phyloP scores from a whole-genome alignment of 2,888 invertebrate genomes.

The Seira sanloemensis region DNA sequence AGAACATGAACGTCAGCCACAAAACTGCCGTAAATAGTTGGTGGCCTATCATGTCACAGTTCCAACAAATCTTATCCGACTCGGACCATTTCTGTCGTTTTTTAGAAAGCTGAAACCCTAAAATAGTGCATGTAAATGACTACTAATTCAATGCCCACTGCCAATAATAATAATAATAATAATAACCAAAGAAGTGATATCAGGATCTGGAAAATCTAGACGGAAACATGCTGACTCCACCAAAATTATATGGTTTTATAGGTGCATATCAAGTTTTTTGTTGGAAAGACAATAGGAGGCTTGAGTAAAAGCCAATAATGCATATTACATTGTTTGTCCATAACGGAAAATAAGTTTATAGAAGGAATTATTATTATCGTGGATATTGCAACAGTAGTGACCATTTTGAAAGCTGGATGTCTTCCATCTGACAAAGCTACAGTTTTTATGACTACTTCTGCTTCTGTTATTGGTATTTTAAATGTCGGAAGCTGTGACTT shows the following conservation, averaged over 20 bases:
- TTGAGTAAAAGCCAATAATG: too few species aligned
- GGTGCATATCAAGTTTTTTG: not conserved
- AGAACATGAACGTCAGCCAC: slow-evolving; percentile 62
- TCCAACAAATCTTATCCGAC: not conserved
- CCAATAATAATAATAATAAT: not conserved
- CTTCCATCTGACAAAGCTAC: slow-evolving; percentile 11
- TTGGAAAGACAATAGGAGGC: not conserved
- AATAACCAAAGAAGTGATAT: not conserved
- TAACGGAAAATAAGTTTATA: not conserved
- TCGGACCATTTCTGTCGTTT: slow-evolving; percentile 7
- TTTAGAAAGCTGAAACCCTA: slow-evolving; percentile 44
- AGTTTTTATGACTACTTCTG: slow-evolving; percentile 3
- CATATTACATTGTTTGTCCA: too few species aligned
- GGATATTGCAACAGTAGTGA: not conserved
- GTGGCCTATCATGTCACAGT: slow-evolving; percentile 66
- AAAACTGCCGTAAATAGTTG: slow-evolving; percentile 63
- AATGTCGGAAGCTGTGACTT: slow-evolving; percentile 62
- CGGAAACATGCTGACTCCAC: not conserved
- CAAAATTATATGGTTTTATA: not conserved
- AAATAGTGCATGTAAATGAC: slow-evolving; percentile 51
- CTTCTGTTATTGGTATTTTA: slow-evolving; percentile 52
- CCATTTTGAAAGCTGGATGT: slow-evolving; percentile 34
- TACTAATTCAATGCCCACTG: not conserved
- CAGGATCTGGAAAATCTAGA: not conserved
- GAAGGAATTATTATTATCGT: not conserved